Percentiles rank a stretch among this genome's conserved stretches.
Evolutionary conservation across 2,113 vertebrate species (phyloP).

Genomic region (Psettodes erumei): DNA sequence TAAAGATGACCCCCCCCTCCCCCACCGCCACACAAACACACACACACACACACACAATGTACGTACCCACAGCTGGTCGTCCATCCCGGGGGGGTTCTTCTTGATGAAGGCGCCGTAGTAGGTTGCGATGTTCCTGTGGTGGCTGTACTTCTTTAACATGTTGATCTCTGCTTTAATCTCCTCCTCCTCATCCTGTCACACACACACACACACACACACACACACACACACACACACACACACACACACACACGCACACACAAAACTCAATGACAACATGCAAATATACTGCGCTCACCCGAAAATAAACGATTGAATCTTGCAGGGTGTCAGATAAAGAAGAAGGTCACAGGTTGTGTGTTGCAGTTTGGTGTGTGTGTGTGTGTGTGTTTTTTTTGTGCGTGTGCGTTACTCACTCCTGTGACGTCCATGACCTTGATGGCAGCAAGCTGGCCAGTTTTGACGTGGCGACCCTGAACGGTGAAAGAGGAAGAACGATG

Average conservation of each 20-base stretch:
- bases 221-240: too few relatives aligned
- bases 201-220: conserved; percentile 46
- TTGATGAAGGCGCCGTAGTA: conserved; percentile 99
- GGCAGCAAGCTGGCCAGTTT: conserved; percentile 97
- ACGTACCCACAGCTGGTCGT: conserved; percentile 95
- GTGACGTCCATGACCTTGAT: conserved; percentile 99
- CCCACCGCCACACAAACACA: background rate
- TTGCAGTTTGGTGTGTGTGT: background rate
- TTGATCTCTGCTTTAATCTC: conserved; percentile 99
- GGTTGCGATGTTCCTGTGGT: conserved; percentile 94
- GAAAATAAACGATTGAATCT: background rate
- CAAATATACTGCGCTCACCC: background rate
- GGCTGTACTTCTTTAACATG: conserved; percentile 99
- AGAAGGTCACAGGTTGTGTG: background rate
- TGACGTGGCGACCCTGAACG: conserved; percentile 96
- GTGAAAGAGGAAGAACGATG: background rate
- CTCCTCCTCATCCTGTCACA: conserved; percentile 95
- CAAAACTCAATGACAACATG: background rate
- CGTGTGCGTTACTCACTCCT: conserved; percentile 85
- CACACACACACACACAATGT: background rate
- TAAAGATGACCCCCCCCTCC: too few relatives aligned
- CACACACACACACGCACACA: too few relatives aligned
- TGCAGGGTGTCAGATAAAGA: conserved; percentile 5
- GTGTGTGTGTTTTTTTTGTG: conserved; percentile 31
- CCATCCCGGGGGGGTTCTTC: conserved; percentile 97